These are phyloP conservation scores for Pogoniulus pusillus DNA, from an alignment of 2,797 vertebrate species.

Conservation along the genomic window DNA sequence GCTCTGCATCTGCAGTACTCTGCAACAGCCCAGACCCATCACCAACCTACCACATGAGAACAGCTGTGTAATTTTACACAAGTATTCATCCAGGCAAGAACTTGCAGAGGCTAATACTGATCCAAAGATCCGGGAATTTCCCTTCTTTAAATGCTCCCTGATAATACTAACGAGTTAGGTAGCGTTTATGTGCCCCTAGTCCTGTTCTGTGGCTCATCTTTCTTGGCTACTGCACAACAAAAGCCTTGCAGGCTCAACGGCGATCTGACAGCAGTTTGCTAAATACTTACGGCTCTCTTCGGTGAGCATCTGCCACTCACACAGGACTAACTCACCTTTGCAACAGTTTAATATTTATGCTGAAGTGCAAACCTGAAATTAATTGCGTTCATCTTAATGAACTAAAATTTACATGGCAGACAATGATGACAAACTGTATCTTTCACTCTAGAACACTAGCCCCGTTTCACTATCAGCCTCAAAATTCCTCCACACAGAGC, in stretches of 20 bases:
- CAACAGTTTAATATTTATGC: neutral
- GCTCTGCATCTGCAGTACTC: neutral
- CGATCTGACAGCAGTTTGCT: neutral
- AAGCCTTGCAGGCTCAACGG: neutral
- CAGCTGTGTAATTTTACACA: slow-evolving; percentile 1
- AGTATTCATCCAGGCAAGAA: neutral
- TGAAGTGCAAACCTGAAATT: neutral
- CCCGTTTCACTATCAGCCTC: neutral
- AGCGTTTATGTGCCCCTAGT: neutral
- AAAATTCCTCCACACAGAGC: neutral
- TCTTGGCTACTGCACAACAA: neutral
- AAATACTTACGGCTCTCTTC: neutral
- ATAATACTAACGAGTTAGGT: neutral
- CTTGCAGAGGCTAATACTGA: slow-evolving; percentile 13
- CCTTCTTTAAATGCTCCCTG: neutral
- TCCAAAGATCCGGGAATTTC: slow-evolving; percentile 24
- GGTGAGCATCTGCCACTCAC: neutral
- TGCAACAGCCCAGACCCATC: neutral
- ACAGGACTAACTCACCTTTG: neutral
- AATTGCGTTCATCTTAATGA: neutral
- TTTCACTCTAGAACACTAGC: neutral
- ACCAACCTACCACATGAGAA: neutral
- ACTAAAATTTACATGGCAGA: neutral
- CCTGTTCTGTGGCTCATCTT: neutral
- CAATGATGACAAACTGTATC: neutral